A percentile compares a stretch with the other conserved stretches of the same genome.
phyloP scores from a whole-genome alignment of 2,888 invertebrate species.

The Serrognathus titanus region DNA sequence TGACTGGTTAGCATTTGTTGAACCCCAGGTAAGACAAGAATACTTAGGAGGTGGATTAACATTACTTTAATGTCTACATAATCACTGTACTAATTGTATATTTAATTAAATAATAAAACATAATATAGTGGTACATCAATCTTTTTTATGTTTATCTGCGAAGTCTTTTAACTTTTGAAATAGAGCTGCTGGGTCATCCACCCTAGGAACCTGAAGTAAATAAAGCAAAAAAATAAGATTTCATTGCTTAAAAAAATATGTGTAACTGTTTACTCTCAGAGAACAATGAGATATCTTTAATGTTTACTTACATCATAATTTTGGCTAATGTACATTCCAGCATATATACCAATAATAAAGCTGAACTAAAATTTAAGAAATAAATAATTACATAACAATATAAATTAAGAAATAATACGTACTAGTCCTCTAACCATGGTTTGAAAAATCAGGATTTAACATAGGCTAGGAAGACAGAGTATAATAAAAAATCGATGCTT shows the following conservation, averaged over 20 bases:
- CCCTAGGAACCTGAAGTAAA: slow-evolving; percentile 68
- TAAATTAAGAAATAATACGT: slow-evolving; percentile 24
- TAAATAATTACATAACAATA: slow-evolving; percentile 9
- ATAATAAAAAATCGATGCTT: too few relatives aligned
- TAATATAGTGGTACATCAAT: slow-evolving; percentile 35
- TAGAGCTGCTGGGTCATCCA: slow-evolving; percentile 77
- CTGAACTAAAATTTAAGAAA: slow-evolving; percentile 56
- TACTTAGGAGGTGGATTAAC: slow-evolving; percentile 80
- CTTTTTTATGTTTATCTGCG: slow-evolving; percentile 64
- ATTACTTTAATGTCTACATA: slow-evolving; percentile 49
- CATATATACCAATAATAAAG: slow-evolving; percentile 66
- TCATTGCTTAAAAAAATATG: neutral
- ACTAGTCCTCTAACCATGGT: slow-evolving; percentile 43
- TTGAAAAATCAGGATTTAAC: too few relatives aligned
- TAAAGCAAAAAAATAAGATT: neutral
- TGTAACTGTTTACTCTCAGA: neutral
- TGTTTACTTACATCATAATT: slow-evolving; percentile 65
- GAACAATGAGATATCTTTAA: neutral
- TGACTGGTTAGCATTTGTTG: slow-evolving; percentile 97
- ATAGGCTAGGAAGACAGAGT: too few relatives aligned
- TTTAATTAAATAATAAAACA: slow-evolving; percentile 35
- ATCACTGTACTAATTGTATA: slow-evolving; percentile 18
- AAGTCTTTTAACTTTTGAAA: slow-evolving; percentile 67
- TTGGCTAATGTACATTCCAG: slow-evolving; percentile 71
- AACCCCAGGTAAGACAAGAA: slow-evolving; percentile 81